phyloP scores from a whole-genome alignment of 30 jellyfish, hydroid and myxozoan species.

The Aurelia aurita region DNA sequence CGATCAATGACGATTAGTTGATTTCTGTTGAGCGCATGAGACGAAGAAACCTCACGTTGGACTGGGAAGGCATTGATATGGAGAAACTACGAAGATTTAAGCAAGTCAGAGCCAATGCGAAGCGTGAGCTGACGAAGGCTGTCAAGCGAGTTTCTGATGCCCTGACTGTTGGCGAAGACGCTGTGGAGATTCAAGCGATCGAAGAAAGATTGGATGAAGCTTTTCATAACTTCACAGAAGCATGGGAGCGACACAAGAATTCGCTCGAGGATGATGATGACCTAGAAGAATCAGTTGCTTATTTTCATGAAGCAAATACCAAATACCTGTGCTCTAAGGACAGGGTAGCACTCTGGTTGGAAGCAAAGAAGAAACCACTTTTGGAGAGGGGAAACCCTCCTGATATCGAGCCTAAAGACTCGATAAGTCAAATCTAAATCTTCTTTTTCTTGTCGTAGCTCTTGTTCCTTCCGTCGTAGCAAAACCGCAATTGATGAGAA shows the following conservation, averaged over 20 bases:
- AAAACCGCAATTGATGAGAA: slow-evolving; percentile 15
- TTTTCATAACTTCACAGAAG: too few species aligned
- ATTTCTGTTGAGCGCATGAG: background rate
- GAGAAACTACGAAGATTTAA: background rate
- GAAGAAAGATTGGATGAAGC: too few species aligned
- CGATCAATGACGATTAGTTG: background rate
- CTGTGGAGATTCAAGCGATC: slow-evolving; percentile 3
- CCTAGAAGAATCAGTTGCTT: too few species aligned
- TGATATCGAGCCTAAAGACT: slow-evolving; percentile 3
- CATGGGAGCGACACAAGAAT: too few species aligned
- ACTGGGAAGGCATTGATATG: background rate
- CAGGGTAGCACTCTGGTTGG: too few species aligned
- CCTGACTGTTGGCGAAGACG: too few species aligned
- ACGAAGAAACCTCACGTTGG: background rate
- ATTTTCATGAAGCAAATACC: too few species aligned
- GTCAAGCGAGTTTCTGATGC: slow-evolving; percentile 1
- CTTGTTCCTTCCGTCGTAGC: slow-evolving; percentile 2
- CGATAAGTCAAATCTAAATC: background rate
- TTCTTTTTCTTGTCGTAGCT: slow-evolving; percentile 2
- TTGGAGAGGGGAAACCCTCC: background rate
- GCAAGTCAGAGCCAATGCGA: slow-evolving; percentile 14
- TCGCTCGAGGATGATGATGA: slow-evolving; percentile 4
- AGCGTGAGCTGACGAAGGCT: slow-evolving; percentile 8
- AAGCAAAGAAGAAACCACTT: background rate
- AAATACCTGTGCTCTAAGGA: too few species aligned